A percentile compares a stretch with the other conserved stretches of the same genome.
Evolutionary conservation across 1,140 invertebrate genomes (phyloP).

Genomic region (Tetraneura akinire): DNA sequence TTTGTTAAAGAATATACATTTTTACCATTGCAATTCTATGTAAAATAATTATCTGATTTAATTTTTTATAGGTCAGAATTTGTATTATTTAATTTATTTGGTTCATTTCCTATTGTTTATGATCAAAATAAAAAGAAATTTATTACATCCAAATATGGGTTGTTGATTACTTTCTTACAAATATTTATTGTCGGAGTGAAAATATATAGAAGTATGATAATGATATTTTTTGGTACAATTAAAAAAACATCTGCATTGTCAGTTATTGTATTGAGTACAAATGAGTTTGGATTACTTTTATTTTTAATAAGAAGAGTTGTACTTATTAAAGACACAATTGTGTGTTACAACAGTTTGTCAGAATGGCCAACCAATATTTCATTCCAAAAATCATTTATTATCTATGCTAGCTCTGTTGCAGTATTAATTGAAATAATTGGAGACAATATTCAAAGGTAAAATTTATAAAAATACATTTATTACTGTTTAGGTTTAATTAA

Average conservation of each 20-base stretch:
- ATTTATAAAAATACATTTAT: too few relatives aligned
- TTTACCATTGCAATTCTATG: too few relatives aligned
- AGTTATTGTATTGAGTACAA: neutral
- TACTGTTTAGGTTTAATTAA: too few relatives aligned
- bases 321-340: neutral
- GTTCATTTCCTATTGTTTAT: constrained; percentile 24
- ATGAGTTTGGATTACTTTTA: neutral
- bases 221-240: neutral
- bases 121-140: neutral
- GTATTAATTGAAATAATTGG: neutral
- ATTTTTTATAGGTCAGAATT: neutral
- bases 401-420: neutral
- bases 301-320: neutral
- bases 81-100: neutral
- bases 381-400: neutral
- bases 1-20: too few relatives aligned
- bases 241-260: neutral
- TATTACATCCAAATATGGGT: neutral
- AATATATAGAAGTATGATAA: neutral
- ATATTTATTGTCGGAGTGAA: neutral
- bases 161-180: neutral
- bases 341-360: constrained; percentile 17
- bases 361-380: neutral
- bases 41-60: neutral
- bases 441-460: neutral